Evolutionary conservation across 2,888 invertebrate species (phyloP).

Genomic region (Miltochrista miniata): DNA sequence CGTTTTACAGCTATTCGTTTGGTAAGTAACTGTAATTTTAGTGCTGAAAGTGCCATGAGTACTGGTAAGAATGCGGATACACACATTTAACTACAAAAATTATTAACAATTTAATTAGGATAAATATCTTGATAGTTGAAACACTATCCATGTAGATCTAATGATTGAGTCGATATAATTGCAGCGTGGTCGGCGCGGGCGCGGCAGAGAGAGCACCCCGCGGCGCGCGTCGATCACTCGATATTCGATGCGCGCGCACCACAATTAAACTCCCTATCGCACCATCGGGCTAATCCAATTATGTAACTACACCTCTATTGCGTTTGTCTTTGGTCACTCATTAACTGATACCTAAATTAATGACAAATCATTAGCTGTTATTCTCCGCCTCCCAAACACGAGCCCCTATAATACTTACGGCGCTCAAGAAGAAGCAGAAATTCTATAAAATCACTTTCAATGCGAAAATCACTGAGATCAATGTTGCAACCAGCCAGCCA

Average conservation of each 20-base stretch:
- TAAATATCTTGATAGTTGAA: constrained; percentile 15
- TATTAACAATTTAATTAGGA: constrained; percentile 2
- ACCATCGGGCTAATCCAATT: constrained; percentile 77
- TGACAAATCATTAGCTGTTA: constrained; percentile 30
- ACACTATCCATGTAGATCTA: constrained; percentile 44
- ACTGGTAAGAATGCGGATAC: neutral
- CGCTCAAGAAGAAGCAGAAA: no score
- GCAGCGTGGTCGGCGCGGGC: constrained; percentile 59
- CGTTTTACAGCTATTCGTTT: constrained; percentile 21
- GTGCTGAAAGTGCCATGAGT: neutral
- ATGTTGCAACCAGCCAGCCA: no score
- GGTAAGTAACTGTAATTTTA: constrained; percentile 9
- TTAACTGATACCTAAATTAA: constrained; percentile 58
- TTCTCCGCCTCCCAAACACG: neutral
- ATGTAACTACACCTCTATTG: constrained; percentile 58
- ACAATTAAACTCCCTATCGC: constrained; percentile 72
- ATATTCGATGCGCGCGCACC: constrained; percentile 60
- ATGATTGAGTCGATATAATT: constrained; percentile 50
- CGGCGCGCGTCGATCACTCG: constrained; percentile 72
- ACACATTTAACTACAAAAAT: neutral
- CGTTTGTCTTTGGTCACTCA: constrained; percentile 66
- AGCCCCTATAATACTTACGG: no score
- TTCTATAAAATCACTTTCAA: no score
- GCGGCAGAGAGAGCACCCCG: constrained; percentile 67
- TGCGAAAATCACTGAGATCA: no score